phyloP scores from a whole-genome alignment of 2,113 vertebrate species.

The Myotis brandtii region DNA sequence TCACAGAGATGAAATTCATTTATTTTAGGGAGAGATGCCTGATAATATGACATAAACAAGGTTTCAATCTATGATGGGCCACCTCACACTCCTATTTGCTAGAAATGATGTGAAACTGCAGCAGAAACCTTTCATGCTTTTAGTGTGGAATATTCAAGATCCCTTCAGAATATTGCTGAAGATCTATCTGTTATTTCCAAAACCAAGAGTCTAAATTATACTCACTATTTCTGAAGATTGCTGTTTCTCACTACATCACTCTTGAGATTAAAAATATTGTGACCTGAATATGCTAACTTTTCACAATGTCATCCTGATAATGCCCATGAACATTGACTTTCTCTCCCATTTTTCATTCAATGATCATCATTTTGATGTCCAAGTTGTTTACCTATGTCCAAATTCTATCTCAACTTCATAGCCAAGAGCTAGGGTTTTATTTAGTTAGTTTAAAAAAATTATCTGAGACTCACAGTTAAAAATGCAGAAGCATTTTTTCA shows the following conservation, averaged over 20 bases:
- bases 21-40: conserved; percentile 37
- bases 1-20: conserved; percentile 36
- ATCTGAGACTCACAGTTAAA: neutral
- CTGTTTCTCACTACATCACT: neutral
- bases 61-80: conserved; percentile 6
- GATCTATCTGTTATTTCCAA: neutral
- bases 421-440: neutral
- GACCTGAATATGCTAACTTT: neutral
- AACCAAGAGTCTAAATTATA: neutral
- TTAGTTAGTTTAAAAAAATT: conserved; percentile 48
- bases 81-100: conserved; percentile 14
- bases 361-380: neutral
- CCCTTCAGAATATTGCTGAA: conserved; percentile 16
- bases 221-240: neutral
- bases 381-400: neutral
- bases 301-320: neutral
- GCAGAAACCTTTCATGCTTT: conserved; percentile 2
- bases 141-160: neutral
- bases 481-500: neutral
- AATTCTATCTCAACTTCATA: neutral
- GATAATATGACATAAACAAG: conserved; percentile 28
- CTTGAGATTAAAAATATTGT: neutral
- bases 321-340: neutral
- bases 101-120: conserved; percentile 20
- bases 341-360: neutral